A percentile compares a stretch with the other conserved stretches of the same genome.
Evolutionary conservation across 2,888 invertebrate genomes (phyloP).

Genomic region (Epirrita christyi): DNA sequence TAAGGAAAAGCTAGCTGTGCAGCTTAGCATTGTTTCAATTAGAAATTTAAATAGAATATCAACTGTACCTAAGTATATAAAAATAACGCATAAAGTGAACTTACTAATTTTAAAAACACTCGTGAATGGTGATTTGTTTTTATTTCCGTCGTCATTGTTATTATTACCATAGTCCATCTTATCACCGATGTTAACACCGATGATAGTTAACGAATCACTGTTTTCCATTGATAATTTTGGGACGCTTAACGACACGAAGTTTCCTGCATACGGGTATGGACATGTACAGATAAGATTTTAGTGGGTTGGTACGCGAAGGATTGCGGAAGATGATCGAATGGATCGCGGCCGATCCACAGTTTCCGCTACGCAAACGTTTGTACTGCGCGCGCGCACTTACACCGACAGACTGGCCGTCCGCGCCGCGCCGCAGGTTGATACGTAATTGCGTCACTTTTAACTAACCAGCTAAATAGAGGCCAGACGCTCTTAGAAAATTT

Average conservation of each 20-base stretch:
- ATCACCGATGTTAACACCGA: slow-evolving; percentile 67
- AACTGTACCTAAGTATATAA: too few relatives aligned
- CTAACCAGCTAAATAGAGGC: slow-evolving; percentile 25
- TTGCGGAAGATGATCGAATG: slow-evolving; percentile 30
- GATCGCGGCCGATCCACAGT: slow-evolving; percentile 35
- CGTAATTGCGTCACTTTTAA: slow-evolving; percentile 51
- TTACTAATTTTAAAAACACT: slow-evolving; percentile 75
- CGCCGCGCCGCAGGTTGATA: slow-evolving; percentile 22
- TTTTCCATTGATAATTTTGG: slow-evolving; percentile 55
- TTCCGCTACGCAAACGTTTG: slow-evolving; percentile 56
- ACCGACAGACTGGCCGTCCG: slow-evolving; percentile 45
- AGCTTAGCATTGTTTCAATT: too few relatives aligned
- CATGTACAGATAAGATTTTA: slow-evolving; percentile 3
- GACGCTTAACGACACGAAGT: slow-evolving; percentile 3
- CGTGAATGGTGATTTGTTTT: slow-evolving; percentile 56
- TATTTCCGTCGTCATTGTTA: slow-evolving; percentile 47
- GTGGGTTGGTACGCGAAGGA: slow-evolving; percentile 20
- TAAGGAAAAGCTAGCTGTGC: too few relatives aligned
- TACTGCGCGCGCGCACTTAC: slow-evolving; percentile 54
- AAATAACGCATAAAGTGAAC: slow-evolving; percentile 45
- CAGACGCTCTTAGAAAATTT: slow-evolving; percentile 35
- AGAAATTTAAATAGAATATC: too few relatives aligned
- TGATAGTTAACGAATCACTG: slow-evolving; percentile 67
- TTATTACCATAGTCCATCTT: slow-evolving; percentile 51
- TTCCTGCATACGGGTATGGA: slow-evolving; percentile 5